Evolutionary conservation across 92 coral and sea anemone species (phyloP), one percentile per base, ranked within the genome.

Genomic region (Zoanthus gigantus): DNA sequence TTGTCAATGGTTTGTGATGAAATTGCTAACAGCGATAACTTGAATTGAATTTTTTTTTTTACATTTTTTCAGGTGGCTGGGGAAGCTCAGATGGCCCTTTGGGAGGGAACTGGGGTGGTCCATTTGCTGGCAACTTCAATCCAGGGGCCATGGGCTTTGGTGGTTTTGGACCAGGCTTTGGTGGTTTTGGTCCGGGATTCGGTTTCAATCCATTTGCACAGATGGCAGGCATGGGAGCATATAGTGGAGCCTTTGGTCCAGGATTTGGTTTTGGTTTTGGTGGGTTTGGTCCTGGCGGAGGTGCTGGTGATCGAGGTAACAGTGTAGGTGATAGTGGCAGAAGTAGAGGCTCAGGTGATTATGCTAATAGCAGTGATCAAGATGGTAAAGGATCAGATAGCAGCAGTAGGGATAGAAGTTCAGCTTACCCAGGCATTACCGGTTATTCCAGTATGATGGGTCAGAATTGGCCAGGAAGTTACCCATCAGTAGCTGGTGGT

Each of bases 121-220:
- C 75, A 1, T 81, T 81, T 65, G 85, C 61, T 30, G 58, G 85
- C 13, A 81, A 81, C 75, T 81, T 81, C 61, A 81, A 81, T 57
- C 85, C 85, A 65, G 74, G 85, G 28, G 85, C 74, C 13, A 66
- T 81, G 85, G 85, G 85, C 47, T 81, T 81, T 81, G 85, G 85
- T 15, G 61, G 73, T 63, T 80, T 63, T 65, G 74, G 42, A 8
- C 85, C 85, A 1, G 85, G 85, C 1, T 81, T 81, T 66, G 85
- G 85, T 12, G 85, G 85, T 1, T 81, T 81, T 66, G 74, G 74
- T 23, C 61, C 85, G 12, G 85, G 73, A 0, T 81, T 81, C 65
- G 85, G 85, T 7, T 81, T 81, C 14, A 81, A 66, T 29, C 85
- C 85, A 66, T 81, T 44, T 65, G 85, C 85, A 1, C 69, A 63